Evolutionary conservation across 1,140 invertebrate species (phyloP), one percentile per base, ranked within the genome.

Genomic region (Chironomus tepperi): DNA sequence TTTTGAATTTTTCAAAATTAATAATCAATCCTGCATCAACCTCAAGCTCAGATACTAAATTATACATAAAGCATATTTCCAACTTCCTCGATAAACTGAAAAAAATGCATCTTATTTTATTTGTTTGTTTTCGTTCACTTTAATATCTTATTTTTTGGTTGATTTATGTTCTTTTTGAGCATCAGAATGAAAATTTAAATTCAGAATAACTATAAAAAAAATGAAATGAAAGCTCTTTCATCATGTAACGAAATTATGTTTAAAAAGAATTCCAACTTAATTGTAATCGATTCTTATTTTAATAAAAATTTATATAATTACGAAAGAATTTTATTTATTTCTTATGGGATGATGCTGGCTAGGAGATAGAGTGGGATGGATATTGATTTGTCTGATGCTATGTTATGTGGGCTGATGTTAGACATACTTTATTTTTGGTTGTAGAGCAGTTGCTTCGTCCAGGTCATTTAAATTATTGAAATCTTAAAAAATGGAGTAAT

Each of bases 261-360:
- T 70, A 70, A 70, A 57, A 70, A 19, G 65, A 70, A 70, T 70
- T 70, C 65, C 65, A 70, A 70, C 16, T 18, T 70, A 70, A 70
- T 70, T 70, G 16, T 70, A 70, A 70, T 18, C 47, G n/a, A n/a
- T 70, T 70, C 65, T 70, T 70, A 70, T 70, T 70, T 70, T 70
- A 70, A 70, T 70, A 70, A 70, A 57, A 70, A 70, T 70, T 70
- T 70, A 70, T 70, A 70, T 70, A 21, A 70, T 70, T 70, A 70
- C 18, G 65, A 21, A 70, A 15, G 47, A 57, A n/a, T 57, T 12
- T 57, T 57, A 57, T n/a, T 57, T 47, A 47, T 47, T 47, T 57
- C 12, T 57, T 12, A 57, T 34, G 24, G 24, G 24, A 34, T 34
- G 24, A 2, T 34, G 24, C 5, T 34, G 24, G 24, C 24, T 34